These are phyloP conservation scores for Liparis tanakae DNA, from an alignment of 2,797 vertebrate species.

Conservation along the genomic window DNA sequence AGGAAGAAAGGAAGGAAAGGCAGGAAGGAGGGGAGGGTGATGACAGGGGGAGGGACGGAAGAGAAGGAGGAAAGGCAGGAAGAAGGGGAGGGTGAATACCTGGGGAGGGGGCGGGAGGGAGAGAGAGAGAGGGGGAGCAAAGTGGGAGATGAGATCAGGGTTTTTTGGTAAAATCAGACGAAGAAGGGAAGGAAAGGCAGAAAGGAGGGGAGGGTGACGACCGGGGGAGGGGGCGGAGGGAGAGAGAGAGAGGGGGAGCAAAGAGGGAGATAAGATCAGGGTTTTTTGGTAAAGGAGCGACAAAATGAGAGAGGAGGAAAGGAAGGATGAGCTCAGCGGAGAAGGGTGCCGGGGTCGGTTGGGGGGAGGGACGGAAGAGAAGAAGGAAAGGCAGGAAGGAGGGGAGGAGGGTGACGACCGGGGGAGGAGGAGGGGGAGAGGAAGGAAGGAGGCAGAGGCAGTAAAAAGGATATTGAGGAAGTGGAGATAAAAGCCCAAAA, in stretches of 20 bases:
- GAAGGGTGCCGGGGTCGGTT: conserved; percentile 21
- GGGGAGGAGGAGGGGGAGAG: conserved; percentile 8
- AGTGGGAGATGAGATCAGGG: no score
- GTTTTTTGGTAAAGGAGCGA: conserved; percentile 16
- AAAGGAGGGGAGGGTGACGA: conserved; percentile 18
- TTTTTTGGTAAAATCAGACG: no score
- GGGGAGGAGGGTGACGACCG: not conserved
- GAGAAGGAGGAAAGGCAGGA: no score
- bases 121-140: not conserved
- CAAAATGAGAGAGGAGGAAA: not conserved
- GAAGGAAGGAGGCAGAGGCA: conserved; percentile 72
- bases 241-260: not conserved
- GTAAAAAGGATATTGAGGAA: conserved; percentile 82
- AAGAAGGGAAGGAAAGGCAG: not conserved
- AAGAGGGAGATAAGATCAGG: conserved; percentile 6
- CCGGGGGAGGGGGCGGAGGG: conserved; percentile 78
- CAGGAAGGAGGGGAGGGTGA: no score
- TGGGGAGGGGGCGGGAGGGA: conserved; percentile 40
- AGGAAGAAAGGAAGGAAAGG: conserved; percentile 14
- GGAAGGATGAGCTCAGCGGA: conserved; percentile 40
- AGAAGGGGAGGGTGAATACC: no score
- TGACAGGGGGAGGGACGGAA: conserved; percentile 82
- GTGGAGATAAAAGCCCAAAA: conserved; percentile 78
- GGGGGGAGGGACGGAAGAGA: conserved; percentile 23
- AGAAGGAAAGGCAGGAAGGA: conserved; percentile 41